A percentile compares a stretch with the other conserved stretches of the same genome.
phyloP scores from a whole-genome alignment of 2,888 invertebrate genomes.

The Rotaria sp. region DNA sequence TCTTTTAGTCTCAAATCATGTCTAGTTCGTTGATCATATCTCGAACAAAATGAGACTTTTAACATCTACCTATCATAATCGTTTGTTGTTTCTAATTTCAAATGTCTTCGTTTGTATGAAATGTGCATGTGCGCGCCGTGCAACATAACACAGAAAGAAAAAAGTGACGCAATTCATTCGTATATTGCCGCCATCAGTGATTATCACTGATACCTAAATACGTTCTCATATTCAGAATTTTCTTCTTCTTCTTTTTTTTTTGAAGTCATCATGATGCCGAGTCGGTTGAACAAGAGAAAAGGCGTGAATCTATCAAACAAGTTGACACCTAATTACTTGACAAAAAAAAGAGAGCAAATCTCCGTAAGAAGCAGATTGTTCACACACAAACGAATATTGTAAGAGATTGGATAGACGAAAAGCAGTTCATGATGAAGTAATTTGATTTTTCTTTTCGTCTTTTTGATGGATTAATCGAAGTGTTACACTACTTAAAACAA shows the following conservation, averaged over 20 bases:
- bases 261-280: slow-evolving; percentile 19
- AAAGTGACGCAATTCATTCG: slow-evolving; percentile 3
- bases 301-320: slow-evolving; percentile 24
- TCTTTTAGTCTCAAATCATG: slow-evolving; percentile 19
- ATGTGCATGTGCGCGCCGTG: background rate
- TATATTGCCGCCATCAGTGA: slow-evolving; percentile 3
- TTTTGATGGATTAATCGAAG: slow-evolving; percentile 19
- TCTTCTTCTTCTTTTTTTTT: background rate
- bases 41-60: background rate
- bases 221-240: background rate
- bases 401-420: background rate
- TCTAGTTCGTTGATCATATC: slow-evolving; percentile 19
- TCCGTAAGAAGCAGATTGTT: slow-evolving; percentile 19
- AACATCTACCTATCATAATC: slow-evolving; percentile 18
- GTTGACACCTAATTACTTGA: slow-evolving; percentile 19
- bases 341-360: slow-evolving; percentile 23
- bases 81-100: slow-evolving; percentile 15
- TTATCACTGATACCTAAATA: slow-evolving; percentile 19
- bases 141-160: background rate
- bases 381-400: slow-evolving; percentile 12
- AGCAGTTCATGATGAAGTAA: background rate
- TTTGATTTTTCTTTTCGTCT: background rate
- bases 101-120: background rate
- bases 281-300: background rate
- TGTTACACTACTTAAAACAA: background rate